phyloP scores from a whole-genome alignment of 2,888 invertebrate genomes.

The Lasioglossum malachurum region DNA sequence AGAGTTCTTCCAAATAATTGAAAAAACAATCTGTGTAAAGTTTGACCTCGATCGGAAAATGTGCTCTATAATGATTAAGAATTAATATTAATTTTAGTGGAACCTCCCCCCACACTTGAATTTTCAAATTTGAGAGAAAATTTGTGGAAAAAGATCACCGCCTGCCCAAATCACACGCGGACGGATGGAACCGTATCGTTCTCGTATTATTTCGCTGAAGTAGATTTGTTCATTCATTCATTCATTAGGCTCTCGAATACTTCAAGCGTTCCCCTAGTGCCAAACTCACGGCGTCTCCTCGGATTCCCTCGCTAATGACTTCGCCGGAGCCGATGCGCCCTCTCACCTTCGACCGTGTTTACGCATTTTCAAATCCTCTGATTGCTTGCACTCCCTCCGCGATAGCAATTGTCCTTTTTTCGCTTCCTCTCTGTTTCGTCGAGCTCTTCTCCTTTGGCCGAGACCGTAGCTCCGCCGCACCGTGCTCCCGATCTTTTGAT shows the following conservation, averaged over 20 bases:
- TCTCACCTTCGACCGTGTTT: neutral
- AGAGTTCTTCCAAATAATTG: too few relatives aligned
- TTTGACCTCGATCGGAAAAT: too few relatives aligned
- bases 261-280: neutral
- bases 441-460: neutral
- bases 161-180: neutral
- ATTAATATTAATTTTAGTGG: too few relatives aligned
- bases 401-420: neutral
- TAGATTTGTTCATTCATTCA: constrained; percentile 44
- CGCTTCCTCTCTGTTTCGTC: neutral
- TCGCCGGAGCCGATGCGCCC: neutral
- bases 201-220: constrained; percentile 45
- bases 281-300: neutral
- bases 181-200: neutral
- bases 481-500: neutral
- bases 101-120: too few relatives aligned
- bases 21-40: too few relatives aligned
- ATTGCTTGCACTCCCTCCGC: neutral
- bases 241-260: constrained; percentile 25
- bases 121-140: too few relatives aligned
- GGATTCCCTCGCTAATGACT: constrained; percentile 17
- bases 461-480: neutral
- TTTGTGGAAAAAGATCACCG: neutral
- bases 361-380: neutral
- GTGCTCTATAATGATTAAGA: too few relatives aligned